phyloP scores from a whole-genome alignment of 2,797 vertebrate genomes.

The Enteromius fasciolatus region DNA sequence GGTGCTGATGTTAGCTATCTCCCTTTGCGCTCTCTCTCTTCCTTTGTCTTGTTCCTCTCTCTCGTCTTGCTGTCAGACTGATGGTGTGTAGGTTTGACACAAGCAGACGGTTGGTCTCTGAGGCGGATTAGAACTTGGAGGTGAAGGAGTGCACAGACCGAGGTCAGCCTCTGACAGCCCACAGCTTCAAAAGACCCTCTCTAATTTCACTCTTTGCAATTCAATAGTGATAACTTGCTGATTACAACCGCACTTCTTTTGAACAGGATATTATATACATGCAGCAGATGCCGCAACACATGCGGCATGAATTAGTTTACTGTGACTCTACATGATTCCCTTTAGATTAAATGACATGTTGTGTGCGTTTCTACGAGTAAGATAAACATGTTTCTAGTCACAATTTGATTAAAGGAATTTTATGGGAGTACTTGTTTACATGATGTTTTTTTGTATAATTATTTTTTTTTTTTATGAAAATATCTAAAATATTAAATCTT shows the following conservation, averaged over 20 bases:
- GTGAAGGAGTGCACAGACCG: constrained; percentile 50
- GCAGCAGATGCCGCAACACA: constrained; percentile 23
- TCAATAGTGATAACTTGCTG: constrained; percentile 51
- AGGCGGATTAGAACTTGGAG: constrained; percentile 55
- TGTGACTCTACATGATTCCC: background rate
- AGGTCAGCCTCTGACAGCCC: constrained; percentile 60
- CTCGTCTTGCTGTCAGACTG: constrained; percentile 35
- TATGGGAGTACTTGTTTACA: background rate
- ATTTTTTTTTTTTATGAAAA: background rate
- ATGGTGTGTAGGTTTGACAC: constrained; percentile 48
- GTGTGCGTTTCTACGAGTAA: background rate
- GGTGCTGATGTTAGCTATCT: constrained; percentile 30
- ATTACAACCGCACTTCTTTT: constrained; percentile 32
- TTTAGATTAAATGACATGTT: background rate
- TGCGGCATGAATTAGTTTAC: constrained; percentile 21
- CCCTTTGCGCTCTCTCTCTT: background rate
- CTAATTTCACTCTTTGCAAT: constrained; percentile 57
- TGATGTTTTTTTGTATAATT: background rate
- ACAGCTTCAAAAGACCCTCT: constrained; percentile 40
- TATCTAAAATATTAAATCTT: background rate
- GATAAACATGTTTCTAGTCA: background rate
- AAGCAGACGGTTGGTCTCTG: constrained; percentile 45
- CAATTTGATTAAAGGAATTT: background rate
- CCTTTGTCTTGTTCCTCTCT: constrained; percentile 5
- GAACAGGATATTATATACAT: constrained; percentile 22